phyloP scores from a whole-genome alignment of 2,113 vertebrate species.

The Peucedramus taeniatus region DNA sequence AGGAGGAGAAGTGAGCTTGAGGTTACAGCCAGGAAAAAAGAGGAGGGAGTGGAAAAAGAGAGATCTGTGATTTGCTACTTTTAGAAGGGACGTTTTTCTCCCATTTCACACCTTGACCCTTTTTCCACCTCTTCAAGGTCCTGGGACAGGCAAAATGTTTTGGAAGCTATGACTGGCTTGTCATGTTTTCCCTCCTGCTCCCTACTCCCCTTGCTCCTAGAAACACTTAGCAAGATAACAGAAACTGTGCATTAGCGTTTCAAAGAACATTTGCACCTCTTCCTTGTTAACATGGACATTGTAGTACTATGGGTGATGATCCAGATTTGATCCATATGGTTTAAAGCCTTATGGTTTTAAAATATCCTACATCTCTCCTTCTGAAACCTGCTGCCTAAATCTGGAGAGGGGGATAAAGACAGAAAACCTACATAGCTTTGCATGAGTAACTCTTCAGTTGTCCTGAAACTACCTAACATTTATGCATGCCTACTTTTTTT shows the following conservation, averaged over 20 bases:
- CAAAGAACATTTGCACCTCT: background rate
- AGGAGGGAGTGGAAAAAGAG: background rate
- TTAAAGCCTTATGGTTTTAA: background rate
- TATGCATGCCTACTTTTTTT: background rate
- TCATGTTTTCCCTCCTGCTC: background rate
- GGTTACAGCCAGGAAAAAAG: background rate
- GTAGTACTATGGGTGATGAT: background rate
- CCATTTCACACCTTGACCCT: background rate
- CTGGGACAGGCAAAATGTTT: background rate
- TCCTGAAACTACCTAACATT: background rate
- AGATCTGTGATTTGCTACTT: background rate
- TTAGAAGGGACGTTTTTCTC: background rate
- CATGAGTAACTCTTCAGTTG: background rate
- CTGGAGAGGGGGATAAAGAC: background rate
- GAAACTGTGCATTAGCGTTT: background rate
- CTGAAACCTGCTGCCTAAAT: background rate
- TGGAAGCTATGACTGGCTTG: background rate
- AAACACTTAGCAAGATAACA: background rate
- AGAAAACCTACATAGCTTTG: background rate
- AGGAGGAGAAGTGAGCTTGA: background rate
- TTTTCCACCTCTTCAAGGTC: background rate
- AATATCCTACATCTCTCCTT: background rate
- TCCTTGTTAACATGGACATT: background rate
- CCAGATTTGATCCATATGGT: background rate
- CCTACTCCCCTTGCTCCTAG: background rate